Percentiles rank a stretch among this genome's conserved stretches.
Conservation (phyloP, 2,113 vertebrate species). For the Pseudopodoces humilis region DNA sequence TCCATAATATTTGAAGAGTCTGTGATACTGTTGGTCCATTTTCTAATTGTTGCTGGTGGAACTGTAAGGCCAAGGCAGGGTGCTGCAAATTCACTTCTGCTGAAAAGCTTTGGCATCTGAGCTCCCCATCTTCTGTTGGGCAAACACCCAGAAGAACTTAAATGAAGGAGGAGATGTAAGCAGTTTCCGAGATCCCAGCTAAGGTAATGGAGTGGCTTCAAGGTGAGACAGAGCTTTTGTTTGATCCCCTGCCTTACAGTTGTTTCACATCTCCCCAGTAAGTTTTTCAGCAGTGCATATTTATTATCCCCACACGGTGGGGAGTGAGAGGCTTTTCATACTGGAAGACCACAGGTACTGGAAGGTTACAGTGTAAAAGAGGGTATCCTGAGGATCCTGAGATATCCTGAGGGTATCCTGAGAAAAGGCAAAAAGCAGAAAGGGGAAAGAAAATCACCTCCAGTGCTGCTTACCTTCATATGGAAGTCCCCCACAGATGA, state of each 20-base stretch:
- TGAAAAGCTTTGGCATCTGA: background rate
- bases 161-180: background rate
- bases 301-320: background rate
- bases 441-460: background rate
- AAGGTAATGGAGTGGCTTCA: background rate
- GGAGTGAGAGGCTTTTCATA: background rate
- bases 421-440: background rate
- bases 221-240: background rate
- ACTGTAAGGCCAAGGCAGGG: background rate
- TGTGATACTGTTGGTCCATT: background rate
- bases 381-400: background rate
- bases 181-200: background rate
- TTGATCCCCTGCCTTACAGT: background rate
- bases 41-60: background rate
- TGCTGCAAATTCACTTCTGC: background rate
- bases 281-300: background rate
- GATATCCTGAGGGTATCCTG: background rate
- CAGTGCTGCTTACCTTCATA: background rate
- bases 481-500: background rate
- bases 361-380: background rate
- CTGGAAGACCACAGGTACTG: background rate
- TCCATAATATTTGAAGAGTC: background rate
- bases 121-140: background rate
- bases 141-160: background rate
- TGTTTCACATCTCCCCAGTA: background rate